phyloP scores from a whole-genome alignment of 2,113 vertebrate genomes.

The Macaca mulatta region DNA sequence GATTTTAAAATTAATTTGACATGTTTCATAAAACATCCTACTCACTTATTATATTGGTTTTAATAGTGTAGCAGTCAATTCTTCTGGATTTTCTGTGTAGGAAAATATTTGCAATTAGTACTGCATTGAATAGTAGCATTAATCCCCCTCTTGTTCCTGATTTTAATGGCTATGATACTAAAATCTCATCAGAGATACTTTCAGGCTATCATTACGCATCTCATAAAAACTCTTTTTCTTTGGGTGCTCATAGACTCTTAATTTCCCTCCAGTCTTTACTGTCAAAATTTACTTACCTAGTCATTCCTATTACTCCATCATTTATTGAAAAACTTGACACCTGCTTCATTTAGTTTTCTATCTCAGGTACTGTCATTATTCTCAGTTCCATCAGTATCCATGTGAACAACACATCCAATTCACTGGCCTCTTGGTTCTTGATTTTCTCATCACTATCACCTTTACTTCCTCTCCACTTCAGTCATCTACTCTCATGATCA shows the following conservation, averaged over 20 bases:
- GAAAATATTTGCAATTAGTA: background rate
- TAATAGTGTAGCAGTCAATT: background rate
- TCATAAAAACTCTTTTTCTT: background rate
- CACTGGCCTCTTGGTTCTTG: background rate
- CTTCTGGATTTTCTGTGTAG: background rate
- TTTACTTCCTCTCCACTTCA: background rate
- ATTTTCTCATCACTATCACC: background rate
- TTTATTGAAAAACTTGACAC: background rate
- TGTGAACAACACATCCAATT: background rate
- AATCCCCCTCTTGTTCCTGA: background rate
- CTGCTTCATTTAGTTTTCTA: background rate
- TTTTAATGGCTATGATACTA: background rate
- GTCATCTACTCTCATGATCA: background rate
- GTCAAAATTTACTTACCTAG: background rate
- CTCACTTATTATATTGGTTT: background rate
- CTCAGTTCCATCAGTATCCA: background rate
- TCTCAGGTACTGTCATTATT: background rate
- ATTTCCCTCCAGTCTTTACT: background rate
- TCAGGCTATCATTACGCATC: background rate
- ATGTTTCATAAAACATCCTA: background rate
- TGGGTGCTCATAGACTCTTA: background rate
- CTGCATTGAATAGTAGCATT: background rate
- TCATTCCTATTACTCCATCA: background rate
- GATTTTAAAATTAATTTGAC: background rate
- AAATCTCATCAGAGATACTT: background rate